These are phyloP conservation scores for Enteromius paludinosus DNA, from an alignment of 2,797 vertebrate genomes.

Conservation along the genomic window DNA sequence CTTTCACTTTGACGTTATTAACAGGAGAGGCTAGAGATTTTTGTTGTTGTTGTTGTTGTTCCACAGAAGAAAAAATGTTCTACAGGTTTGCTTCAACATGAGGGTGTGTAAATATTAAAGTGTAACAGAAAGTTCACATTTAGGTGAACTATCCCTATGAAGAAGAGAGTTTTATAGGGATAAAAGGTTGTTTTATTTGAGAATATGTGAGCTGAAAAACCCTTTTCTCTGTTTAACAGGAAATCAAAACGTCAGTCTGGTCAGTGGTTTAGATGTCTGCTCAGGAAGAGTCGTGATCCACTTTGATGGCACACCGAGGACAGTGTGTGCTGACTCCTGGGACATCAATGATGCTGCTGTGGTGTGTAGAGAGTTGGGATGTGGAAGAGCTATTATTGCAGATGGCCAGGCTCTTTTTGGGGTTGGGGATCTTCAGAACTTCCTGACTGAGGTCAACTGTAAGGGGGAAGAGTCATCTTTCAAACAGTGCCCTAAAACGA, in stretches of 20 bases:
- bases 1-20: background rate
- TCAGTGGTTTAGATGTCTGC: background rate
- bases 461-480: background rate
- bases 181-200: background rate
- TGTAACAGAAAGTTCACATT: background rate
- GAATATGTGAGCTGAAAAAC: background rate
- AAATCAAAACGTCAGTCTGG: background rate
- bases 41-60: background rate
- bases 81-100: background rate
- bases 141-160: background rate
- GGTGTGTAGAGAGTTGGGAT: slow-evolving; percentile 49
- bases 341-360: slow-evolving; percentile 35
- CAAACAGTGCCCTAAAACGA: background rate
- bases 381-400: slow-evolving; percentile 34
- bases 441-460: slow-evolving; percentile 29
- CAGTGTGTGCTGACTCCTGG: slow-evolving; percentile 50
- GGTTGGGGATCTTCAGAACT: background rate
- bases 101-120: background rate
- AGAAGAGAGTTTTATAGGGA: background rate
- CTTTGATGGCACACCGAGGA: background rate
- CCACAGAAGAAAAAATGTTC: background rate
- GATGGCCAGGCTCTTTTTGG: slow-evolving; percentile 16
- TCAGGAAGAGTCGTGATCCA: slow-evolving; percentile 50
- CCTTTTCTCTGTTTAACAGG: slow-evolving; percentile 11
- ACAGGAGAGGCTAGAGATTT: too few relatives aligned